Evolutionary conservation across 2,113 vertebrate genomes (phyloP).

Genomic region (Protobothrops mucrosquamatus): DNA sequence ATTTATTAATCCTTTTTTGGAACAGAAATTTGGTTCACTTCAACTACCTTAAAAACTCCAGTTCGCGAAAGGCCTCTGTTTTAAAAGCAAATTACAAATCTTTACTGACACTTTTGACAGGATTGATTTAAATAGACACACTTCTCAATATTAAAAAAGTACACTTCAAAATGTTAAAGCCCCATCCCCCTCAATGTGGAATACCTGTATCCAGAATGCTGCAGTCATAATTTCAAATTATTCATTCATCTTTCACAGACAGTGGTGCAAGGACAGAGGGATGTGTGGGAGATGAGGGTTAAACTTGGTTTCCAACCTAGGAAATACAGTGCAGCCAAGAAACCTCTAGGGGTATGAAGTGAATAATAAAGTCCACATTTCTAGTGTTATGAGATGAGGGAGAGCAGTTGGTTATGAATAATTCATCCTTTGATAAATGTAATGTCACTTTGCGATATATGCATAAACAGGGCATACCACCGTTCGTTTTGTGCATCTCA

Average conservation of each 20-base stretch:
- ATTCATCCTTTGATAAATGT: conserved; percentile 19
- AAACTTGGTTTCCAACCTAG: background rate
- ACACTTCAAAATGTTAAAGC: background rate
- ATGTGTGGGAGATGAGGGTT: background rate
- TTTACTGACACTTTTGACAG: background rate
- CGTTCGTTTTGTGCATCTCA: background rate
- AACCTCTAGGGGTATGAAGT: background rate
- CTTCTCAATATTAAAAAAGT: background rate
- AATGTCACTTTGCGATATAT: background rate
- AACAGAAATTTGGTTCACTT: background rate
- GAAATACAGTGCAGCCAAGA: conserved; percentile 7
- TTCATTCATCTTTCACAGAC: background rate
- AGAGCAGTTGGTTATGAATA: conserved; percentile 9
- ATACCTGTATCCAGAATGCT: background rate
- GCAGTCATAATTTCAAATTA: background rate
- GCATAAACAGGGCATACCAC: background rate
- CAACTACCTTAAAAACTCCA: background rate
- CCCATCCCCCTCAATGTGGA: no score
- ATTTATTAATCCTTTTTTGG: background rate
- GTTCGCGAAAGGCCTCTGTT: background rate
- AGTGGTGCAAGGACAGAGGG: background rate
- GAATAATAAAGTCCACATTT: conserved; percentile 26
- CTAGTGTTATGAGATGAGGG: conserved; percentile 1
- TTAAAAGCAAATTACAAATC: background rate
- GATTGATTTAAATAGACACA: background rate